Evolutionary conservation across 2,797 vertebrate species (phyloP).

Genomic region (Capromys pilorides): DNA sequence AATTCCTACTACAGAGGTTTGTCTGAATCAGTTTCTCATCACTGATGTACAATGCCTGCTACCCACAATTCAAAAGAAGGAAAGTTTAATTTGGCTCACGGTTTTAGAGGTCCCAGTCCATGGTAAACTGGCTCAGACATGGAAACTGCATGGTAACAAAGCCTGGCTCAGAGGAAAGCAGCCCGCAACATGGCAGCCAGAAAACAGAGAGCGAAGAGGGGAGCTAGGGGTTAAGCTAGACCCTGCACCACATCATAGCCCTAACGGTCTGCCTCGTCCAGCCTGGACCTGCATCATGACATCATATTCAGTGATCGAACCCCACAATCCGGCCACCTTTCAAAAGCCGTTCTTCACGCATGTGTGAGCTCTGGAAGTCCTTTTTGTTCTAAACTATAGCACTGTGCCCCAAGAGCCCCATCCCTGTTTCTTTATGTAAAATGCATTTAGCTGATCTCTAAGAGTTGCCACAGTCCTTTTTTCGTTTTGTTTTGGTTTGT

Average conservation of each 20-base stretch:
- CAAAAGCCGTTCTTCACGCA: neutral
- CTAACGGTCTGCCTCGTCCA: neutral
- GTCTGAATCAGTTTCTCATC: neutral
- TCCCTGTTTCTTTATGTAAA: neutral
- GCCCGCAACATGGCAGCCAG: neutral
- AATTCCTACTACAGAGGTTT: neutral
- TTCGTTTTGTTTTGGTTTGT: too few species aligned
- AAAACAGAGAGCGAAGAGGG: neutral
- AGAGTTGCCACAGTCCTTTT: neutral
- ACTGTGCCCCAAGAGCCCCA: neutral
- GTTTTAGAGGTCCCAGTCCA: neutral
- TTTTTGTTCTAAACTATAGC: neutral
- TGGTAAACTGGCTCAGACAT: neutral
- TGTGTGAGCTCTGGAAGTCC: neutral
- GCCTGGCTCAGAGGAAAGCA: neutral
- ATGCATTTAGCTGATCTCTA: neutral
- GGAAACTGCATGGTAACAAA: neutral
- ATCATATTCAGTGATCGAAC: neutral
- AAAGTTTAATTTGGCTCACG: neutral
- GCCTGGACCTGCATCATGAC: neutral
- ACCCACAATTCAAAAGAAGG: neutral
- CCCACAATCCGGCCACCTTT: neutral
- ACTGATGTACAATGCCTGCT: neutral
- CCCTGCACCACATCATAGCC: neutral
- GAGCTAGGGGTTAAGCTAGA: neutral